Evolutionary conservation across 2,888 invertebrate genomes (phyloP), one percentile per base, ranked within the genome.

Genomic region (Lysandra bellargus): DNA sequence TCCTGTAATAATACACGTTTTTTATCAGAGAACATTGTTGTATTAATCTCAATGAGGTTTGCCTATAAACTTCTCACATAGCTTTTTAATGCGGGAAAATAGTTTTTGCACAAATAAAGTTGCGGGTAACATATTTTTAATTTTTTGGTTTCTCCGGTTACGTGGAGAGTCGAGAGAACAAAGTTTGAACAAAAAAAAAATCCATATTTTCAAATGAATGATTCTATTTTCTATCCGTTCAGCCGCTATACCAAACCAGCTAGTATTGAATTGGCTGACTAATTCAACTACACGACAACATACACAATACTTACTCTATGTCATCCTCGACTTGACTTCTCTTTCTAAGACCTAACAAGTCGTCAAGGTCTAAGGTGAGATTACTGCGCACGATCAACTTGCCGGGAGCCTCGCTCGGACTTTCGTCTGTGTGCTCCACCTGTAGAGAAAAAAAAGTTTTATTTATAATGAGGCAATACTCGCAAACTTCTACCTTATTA

Each of bases 281-380:
- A 7, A 44, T 7, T 44, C 44, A 2, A 9, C 44, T 0, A 44
- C 0, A 49, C 49, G 49, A 9, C 49, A 49, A 49, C 49, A 57
- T 44, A 61, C 1, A 14, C 23, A 12, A 64, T 75, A 84, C 90
- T 88, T 75, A 90, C 90, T 86, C 85, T 61, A 88, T 83, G 60
- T 87, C 86, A 37, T 86, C 84, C 1, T 82, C 81, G 3, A 83
- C 81, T 17, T 53, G 80, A 78, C 82, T 69, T 60, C 80, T 77
- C 40, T 78, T 80, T 80, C 83, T 82, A 88, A 88, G 88, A 44
- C 82, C 72, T 85, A 93, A 91, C 87, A 93, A 88, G 78, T 93
- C 90, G 0, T 87, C 93, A 2, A 93, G 85, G 83, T 92, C 90
- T 87, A 93, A 92, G 79, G 93, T 93, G 79, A 93, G 86, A 87